Evolutionary conservation across 2,888 invertebrate species (phyloP), one percentile per base, ranked within the genome.

Genomic region (Cylindroiulus punctatus): DNA sequence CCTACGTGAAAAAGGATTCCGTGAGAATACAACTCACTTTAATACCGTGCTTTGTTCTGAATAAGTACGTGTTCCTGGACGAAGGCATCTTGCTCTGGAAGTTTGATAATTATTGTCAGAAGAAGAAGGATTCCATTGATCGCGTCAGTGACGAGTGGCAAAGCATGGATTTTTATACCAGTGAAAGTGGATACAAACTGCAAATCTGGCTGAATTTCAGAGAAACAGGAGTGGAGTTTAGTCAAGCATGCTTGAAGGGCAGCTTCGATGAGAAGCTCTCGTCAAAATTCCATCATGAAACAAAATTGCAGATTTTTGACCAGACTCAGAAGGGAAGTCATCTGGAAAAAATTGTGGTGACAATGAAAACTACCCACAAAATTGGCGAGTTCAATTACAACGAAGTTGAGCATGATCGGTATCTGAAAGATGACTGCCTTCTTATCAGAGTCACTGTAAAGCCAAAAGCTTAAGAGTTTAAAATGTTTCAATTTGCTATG

Each of bases 71-170:
- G 65, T 65, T 65, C 65, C 8, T 65, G 65, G 26, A 65, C 26
- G 65, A 65, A 12, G 82, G 82, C 32, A 42, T 82, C 22, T 22
- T 82, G 40, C 36, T 82, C 7, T 82, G 82, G 82, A 82, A 82
- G 82, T 32, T 82, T 30, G 82, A 82, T 10, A 42, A 12, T n/a
- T 82, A 82, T 42, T 22, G 32, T 8, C 82, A 22, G 17, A 82
- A 32, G 10, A 82, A 32, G 82, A 42, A 0, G 36, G 82, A 82
- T 12, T 0, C 5, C 1, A 82, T 5, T 7, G 40, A 40, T 19
- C 22, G 42, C 8, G 22, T 36, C 14, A 82, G 40, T 42, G 36
- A 82, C 22, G 36, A 42, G n/a, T 32, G 32, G 82, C 82, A n/a
- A 42, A 82, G 82, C 14, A n/a, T 5, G 36, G 40, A 36, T 82